Percentiles rank a stretch among this genome's conserved stretches.
These are phyloP conservation scores for Parnassius mnemosyne DNA, from an alignment of 2,888 invertebrate genomes.

Conservation along the genomic window DNA sequence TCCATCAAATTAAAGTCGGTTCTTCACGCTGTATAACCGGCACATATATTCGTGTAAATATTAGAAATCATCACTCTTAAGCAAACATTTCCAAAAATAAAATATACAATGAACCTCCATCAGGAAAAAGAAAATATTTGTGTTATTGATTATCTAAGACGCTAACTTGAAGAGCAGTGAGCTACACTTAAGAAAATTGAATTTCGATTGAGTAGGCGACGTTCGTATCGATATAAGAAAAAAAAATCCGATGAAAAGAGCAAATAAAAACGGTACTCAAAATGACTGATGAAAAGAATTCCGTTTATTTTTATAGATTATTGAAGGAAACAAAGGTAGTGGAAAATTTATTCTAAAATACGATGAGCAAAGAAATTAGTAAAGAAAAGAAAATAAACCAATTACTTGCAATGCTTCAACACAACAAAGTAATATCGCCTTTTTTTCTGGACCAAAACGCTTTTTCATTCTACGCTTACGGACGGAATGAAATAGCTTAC, in stretches of 20 bases:
- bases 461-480: too few relatives aligned
- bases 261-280: slow-evolving; percentile 21
- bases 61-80: background rate
- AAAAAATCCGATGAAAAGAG: slow-evolving; percentile 16
- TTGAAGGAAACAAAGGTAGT: slow-evolving; percentile 7
- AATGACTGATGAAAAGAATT: slow-evolving; percentile 20
- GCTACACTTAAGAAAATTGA: slow-evolving; percentile 25
- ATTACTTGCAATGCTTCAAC: too few relatives aligned
- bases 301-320: slow-evolving; percentile 17
- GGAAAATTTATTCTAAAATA: background rate
- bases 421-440: too few relatives aligned
- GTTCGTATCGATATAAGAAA: slow-evolving; percentile 25
- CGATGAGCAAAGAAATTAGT: too few relatives aligned
- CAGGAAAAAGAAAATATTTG: slow-evolving; percentile 20
- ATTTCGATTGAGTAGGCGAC: slow-evolving; percentile 17
- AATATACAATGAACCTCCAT: slow-evolving; percentile 19
- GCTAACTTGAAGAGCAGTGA: slow-evolving; percentile 15
- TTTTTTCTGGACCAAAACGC: too few relatives aligned
- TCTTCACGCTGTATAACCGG: too few relatives aligned
- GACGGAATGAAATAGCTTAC: too few relatives aligned
- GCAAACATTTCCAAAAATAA: slow-evolving; percentile 1
- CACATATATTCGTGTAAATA: too few relatives aligned
- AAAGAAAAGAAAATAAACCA: too few relatives aligned
- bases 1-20: too few relatives aligned
- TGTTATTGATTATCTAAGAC: slow-evolving; percentile 23